Evolutionary conservation across 2,888 invertebrate genomes (phyloP), one percentile per base, ranked within the genome.

Genomic region (Luperina testacea): DNA sequence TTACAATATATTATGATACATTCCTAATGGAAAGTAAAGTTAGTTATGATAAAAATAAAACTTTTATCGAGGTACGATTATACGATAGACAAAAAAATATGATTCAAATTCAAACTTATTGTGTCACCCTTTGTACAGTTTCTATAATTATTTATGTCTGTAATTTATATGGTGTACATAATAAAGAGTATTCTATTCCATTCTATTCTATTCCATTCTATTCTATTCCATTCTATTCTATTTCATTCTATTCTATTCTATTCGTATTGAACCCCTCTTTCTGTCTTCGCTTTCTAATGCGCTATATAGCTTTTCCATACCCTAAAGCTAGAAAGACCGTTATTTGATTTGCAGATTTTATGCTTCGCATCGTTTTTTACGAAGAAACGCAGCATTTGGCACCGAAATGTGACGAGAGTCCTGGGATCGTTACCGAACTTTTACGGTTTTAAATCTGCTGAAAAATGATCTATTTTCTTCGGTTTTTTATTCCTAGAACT

Each of bases 301-400:
- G 32, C 72, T 83, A 72, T 73, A 71, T 38, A 20, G 1, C 63
- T 64, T 0, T 0, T 78, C 11, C 6, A 70, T 65, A 84, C 74
- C 2, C 65, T 0, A 4, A 53, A 51, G n/a, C 11, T 13, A 27
- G 3, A 48, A 42, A 69, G 1, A 78, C 73, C 70, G 83, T 61
- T 78, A 87, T 84, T 87, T 80, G 77, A 82, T 87, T 87, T 86
- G 82, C 73, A 78, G 71, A 82, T 86, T 83, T 83, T 77, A 71
- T 72, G 72, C 63, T 75, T 27, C 67, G 17, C 75, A 67, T 83
- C 24, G 27, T 74, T 84, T 79, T 86, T 85, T 75, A 53, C 45
- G 15, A 71, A 72, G 72, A 73, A 72, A 78, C 69, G 77, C 74
- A 65, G 74, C 82, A 75, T 70, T 85, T 72, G 78, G 82, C 48